A percentile compares a stretch with the other conserved stretches of the same genome.
Evolutionary conservation across 2,797 vertebrate species (phyloP).

Genomic region (Schizopygopsis pylzovi): DNA sequence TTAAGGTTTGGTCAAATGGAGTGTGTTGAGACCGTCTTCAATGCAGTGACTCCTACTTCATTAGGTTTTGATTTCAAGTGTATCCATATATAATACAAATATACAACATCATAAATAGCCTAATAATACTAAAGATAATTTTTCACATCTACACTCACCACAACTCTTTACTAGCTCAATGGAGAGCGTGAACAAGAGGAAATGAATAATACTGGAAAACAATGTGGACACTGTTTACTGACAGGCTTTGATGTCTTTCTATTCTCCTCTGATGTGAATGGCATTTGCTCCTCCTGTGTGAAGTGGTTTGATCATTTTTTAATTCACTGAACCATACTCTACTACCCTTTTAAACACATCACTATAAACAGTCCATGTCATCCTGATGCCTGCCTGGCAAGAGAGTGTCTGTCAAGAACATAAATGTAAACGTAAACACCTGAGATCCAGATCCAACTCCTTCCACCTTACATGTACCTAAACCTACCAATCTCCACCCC

Average conservation of each 20-base stretch:
- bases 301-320: slow-evolving; percentile 16
- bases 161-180: not conserved
- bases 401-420: not conserved
- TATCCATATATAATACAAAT: not conserved
- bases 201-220: slow-evolving; percentile 21
- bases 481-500: too few relatives aligned
- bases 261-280: slow-evolving; percentile 25
- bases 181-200: not conserved
- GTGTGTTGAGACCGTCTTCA: not conserved
- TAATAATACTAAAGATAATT: not conserved
- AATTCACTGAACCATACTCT: not conserved
- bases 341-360: not conserved
- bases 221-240: slow-evolving; percentile 43
- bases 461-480: too few relatives aligned
- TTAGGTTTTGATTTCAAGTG: not conserved
- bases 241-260: slow-evolving; percentile 59
- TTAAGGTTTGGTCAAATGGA: not conserved
- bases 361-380: not conserved
- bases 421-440: not conserved
- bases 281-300: slow-evolving; percentile 49
- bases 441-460: not conserved
- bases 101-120: not conserved
- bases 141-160: not conserved
- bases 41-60: not conserved
- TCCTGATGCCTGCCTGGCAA: not conserved